Base-by-base conservation (phyloP, 2,797 vertebrate genomes). In the Danio albolineatus region DNA sequence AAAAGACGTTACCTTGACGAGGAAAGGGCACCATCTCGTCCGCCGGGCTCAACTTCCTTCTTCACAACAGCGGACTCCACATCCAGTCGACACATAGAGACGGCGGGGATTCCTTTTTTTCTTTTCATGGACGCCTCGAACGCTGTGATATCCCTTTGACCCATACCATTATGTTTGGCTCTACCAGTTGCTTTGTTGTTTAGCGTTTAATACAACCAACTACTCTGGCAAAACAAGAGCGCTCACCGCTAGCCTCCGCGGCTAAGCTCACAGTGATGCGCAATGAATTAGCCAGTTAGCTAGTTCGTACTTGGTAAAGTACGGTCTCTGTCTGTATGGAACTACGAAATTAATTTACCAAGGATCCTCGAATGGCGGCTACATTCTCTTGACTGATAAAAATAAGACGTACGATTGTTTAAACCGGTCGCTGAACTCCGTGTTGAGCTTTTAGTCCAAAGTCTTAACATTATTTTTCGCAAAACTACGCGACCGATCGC, bases 61-160 rank as follows among this genome's bases (percentile, higher is more conserved):
- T 83, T 81, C 72, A 79, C 70, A 28, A 48, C 87, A 53, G 82
- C 48, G 62, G 82, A 83, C 51, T 87, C 86, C 78, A 83, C 76
- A 71, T 89, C 83, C 77, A 87, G 70, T 48, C 82, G 86, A 80
- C 87, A 86, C 87, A 85, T 83, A 21, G 86, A 73, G 17, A 80
- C 80, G 39, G 72, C 21, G 48, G 73, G 79, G 83, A 85, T 48
- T 59, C 64, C 62, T 41, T 79, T 70, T 73, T 73, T 85, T 36
- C 82, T 85, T 84, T 81, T 88, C 86, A 88, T 84, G 74, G 85
- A 84, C 69, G 84, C 74, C 38, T 85, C 78, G 69, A 76, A 78
- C 48, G 66, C 41, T 44, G 64, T 56, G 84, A 84, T 59, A 14
- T 81, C 79, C 73, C 85, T 79, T 79, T 87, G 87, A 73, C 87